Percentiles rank a stretch among this genome's conserved stretches.
Conservation (phyloP, 2,113 vertebrate species). For the Delphinus delphis region DNA sequence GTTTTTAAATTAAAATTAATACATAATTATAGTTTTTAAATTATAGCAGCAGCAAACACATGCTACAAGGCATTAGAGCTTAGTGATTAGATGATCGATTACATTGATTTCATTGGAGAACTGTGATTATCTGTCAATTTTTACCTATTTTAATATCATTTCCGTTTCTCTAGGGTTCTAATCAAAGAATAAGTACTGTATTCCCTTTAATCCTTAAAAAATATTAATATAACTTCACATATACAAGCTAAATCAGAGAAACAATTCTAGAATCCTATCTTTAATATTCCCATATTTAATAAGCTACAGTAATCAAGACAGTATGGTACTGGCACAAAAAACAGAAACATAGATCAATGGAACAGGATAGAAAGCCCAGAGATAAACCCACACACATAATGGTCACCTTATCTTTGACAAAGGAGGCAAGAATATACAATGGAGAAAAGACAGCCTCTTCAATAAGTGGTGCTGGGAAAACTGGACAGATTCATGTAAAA, state of each 20-base stretch:
- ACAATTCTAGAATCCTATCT: background rate
- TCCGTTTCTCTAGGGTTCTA: background rate
- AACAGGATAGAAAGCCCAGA: too few species aligned
- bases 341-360: too few species aligned
- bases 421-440: too few species aligned
- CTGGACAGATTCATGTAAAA: too few species aligned
- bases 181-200: background rate
- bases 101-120: constrained; percentile 4
- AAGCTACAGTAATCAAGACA: background rate
- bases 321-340: too few species aligned
- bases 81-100: constrained; percentile 35
- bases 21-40: constrained; percentile 40
- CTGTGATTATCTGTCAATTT: background rate
- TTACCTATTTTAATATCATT: background rate
- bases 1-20: constrained; percentile 42
- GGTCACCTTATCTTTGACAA: too few species aligned
- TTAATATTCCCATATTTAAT: background rate
- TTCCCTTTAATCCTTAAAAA: background rate
- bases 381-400: too few species aligned
- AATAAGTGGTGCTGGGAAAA: too few species aligned
- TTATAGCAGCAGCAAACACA: background rate
- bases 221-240: background rate
- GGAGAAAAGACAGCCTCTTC: too few species aligned
- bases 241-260: background rate
- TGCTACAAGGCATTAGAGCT: background rate